A percentile compares a stretch with the other conserved stretches of the same genome.
Conservation (phyloP, 2,113 vertebrate species). For the Muntiacus muntjak region DNA sequence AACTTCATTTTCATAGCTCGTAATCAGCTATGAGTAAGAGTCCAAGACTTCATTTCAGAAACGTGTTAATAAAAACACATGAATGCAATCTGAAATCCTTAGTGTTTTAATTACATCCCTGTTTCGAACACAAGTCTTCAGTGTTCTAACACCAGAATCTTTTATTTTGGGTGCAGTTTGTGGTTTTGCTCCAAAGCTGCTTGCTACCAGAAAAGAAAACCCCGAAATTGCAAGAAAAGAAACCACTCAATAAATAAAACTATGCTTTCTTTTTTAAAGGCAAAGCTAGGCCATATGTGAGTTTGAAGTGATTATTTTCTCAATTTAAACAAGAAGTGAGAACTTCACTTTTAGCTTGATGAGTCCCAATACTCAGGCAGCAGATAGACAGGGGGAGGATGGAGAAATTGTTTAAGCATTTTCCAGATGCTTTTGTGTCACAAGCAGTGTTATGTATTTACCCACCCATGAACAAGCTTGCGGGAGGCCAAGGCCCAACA, state of each 20-base stretch:
- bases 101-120: neutral
- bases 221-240: neutral
- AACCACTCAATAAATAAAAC: neutral
- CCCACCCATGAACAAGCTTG: conserved; percentile 64
- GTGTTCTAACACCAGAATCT: neutral
- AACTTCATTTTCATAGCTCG: neutral
- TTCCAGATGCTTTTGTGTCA: conserved; percentile 75
- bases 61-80: neutral
- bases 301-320: conserved; percentile 33
- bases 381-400: conserved; percentile 64
- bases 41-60: neutral
- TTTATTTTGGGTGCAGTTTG: neutral
- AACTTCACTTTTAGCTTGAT: conserved; percentile 39
- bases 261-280: neutral
- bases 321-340: conserved; percentile 38
- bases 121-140: neutral
- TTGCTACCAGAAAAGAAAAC: neutral
- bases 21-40: neutral
- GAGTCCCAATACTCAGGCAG: conserved; percentile 59
- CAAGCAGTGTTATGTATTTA: conserved; percentile 53
- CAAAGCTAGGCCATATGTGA: neutral
- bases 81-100: neutral
- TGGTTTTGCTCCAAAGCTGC: neutral
- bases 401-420: conserved; percentile 77
- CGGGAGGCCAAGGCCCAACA: conserved; percentile 59